These are phyloP conservation scores for Oceanites oceanicus DNA, from an alignment of 2,113 vertebrate genomes.

Conservation along the genomic window DNA sequence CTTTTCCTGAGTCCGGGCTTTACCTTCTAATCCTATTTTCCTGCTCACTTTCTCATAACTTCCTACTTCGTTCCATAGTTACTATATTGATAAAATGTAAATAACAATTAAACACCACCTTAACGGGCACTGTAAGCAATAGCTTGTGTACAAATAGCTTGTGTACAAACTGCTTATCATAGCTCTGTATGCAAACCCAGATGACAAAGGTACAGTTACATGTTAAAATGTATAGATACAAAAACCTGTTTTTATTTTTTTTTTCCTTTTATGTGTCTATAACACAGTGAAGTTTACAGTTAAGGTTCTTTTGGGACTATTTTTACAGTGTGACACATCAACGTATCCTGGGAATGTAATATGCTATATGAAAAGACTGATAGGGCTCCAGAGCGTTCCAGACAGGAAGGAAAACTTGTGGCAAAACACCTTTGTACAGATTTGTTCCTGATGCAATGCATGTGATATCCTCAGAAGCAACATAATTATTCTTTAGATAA, in stretches of 20 bases:
- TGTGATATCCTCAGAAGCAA: background rate
- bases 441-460: background rate
- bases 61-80: background rate
- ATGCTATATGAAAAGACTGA: background rate
- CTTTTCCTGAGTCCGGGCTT: background rate
- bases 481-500: background rate
- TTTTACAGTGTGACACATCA: background rate
- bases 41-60: background rate
- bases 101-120: background rate
- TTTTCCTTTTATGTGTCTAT: background rate
- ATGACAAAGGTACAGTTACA: background rate
- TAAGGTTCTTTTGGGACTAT: background rate
- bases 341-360: background rate
- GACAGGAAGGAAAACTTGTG: background rate
- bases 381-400: background rate
- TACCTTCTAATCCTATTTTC: conserved; percentile 38
- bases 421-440: background rate
- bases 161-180: background rate
- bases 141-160: background rate
- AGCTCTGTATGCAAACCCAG: background rate
- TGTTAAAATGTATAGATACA: background rate
- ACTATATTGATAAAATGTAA: background rate
- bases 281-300: background rate
- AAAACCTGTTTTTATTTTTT: background rate
- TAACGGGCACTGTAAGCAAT: background rate